phyloP scores from a whole-genome alignment of 1,140 invertebrate genomes.

The Reticulitermes speratus region DNA sequence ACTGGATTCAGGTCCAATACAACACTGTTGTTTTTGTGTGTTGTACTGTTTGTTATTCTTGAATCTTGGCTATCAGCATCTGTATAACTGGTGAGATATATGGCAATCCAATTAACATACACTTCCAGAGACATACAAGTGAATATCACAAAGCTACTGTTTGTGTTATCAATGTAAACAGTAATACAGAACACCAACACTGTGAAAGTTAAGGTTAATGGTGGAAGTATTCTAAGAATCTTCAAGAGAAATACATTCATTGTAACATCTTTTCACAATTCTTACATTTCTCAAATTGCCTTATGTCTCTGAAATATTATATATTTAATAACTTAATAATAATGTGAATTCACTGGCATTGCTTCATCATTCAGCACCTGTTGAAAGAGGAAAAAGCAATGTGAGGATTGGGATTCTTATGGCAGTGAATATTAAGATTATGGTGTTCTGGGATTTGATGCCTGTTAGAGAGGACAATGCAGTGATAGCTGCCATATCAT shows the following conservation, averaged over 20 bases:
- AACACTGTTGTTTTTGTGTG: not conserved
- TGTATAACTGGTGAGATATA: not conserved
- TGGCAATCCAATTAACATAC: constrained; percentile 22
- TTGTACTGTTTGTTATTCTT: not conserved
- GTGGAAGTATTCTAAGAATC: not conserved
- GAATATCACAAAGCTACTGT: not conserved
- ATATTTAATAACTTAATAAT: too few species aligned
- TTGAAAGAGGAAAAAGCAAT: too few species aligned
- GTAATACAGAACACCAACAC: not conserved
- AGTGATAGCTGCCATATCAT: too few species aligned
- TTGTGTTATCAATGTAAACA: not conserved
- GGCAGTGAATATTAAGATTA: too few species aligned
- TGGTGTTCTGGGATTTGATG: too few species aligned
- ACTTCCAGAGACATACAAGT: constrained; percentile 17
- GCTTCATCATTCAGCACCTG: too few species aligned
- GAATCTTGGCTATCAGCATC: not conserved
- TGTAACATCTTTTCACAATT: not conserved
- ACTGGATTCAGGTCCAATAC: not conserved
- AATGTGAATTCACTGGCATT: too few species aligned
- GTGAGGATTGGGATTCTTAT: too few species aligned
- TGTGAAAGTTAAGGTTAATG: not conserved
- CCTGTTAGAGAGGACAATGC: too few species aligned
- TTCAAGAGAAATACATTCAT: not conserved
- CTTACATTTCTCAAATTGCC: too few species aligned
- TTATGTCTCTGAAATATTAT: too few species aligned